Base-by-base conservation (phyloP, 2,888 invertebrate species). In the Polietes domitor region DNA sequence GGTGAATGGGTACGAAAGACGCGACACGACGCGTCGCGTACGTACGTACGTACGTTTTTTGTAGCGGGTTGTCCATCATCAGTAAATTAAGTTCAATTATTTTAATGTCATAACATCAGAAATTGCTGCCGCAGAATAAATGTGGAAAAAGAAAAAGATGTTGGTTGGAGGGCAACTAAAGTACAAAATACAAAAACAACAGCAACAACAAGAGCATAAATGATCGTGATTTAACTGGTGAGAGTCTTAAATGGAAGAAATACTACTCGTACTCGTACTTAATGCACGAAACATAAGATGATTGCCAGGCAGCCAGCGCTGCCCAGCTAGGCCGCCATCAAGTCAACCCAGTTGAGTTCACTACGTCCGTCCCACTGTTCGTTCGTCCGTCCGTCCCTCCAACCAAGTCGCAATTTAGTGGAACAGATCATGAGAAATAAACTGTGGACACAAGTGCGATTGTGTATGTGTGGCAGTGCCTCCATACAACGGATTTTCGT, bases 91-190 rank as follows among this genome's bases (percentile, higher is more conserved):
- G 84, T 84, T 84, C 84, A 84, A 84, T 84, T 84, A 84, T 81
- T 82, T 84, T 84, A 84, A 84, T 84, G 84, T 84, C 84, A 84
- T 84, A 84, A 84, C 84, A 84, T 84, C 84, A 84, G 81, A 84
- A 84, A 82, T 84, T 81, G 84, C 84, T 81, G 81, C 76, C 81
- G 79, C 76, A 82, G 77, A 75, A 80, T 72, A 73, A 75, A 82
- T 71, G 71, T 21, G 10, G 63, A 63, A 17, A 43, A 43, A 70
- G 41, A 32, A 58, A 58, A 26, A 26, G 15, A 58, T 58, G 58
- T 77, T 79, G 63, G 77, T 77, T 81, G 81, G 75, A 81, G 81
- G 78, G 74, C 65, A 63, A 65, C 65, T 68, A 84, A 61, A 72
- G 72, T 68, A 75, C 73, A 77, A n/a, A n/a, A 70, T 47, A 77